Evolutionary conservation across 1,140 invertebrate genomes (phyloP), one percentile per base, ranked within the genome.

Genomic region (Cryptotermes secundus): DNA sequence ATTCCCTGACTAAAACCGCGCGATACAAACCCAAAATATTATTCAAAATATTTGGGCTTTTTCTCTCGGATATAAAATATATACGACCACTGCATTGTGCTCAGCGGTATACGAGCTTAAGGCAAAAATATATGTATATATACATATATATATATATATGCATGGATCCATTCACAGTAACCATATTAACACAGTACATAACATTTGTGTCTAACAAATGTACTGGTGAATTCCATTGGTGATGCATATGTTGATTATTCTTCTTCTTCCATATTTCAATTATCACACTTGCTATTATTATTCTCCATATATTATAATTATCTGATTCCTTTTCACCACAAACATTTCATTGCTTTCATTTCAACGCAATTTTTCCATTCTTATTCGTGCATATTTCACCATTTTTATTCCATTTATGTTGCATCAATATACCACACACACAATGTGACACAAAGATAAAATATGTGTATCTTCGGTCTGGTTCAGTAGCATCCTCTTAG

Each of bases 21-120:
- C 59, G 59, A n/a, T 72, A 72, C 31, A 26, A 31, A 72, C 59
- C 59, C 59, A 72, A 72, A 31, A 72, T 72, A 72, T 72, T 72
- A n/a, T 6, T 31, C 14, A 72, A 31, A 72, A 72, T 31, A 72
- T 72, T 31, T 72, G 59, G 59, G 59, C n/a, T 72, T 26, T 72
- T 31, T 31, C 16, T 72, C 59, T n/a, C 59, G 59, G 59, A 31
- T 72, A 72, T 72, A 72, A 72, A 72, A 72, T 26, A 72, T 72
- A 72, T 42, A 45, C 81, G 81, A 87, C 88, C 88, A 90, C 91
- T 91, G 91, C 91, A 91, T 92, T 91, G 90, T 90, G 90, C 90
- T 90, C 91, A 91, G 90, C 88, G 87, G 85, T 79, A 87, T 88
- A 72, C 89, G 88, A 88, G 83, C 86, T 87, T 86, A 38, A 82